Evolutionary conservation across 2,888 invertebrate species (phyloP), one percentile per base, ranked within the genome.

Genomic region (Protodeltote pygarga): DNA sequence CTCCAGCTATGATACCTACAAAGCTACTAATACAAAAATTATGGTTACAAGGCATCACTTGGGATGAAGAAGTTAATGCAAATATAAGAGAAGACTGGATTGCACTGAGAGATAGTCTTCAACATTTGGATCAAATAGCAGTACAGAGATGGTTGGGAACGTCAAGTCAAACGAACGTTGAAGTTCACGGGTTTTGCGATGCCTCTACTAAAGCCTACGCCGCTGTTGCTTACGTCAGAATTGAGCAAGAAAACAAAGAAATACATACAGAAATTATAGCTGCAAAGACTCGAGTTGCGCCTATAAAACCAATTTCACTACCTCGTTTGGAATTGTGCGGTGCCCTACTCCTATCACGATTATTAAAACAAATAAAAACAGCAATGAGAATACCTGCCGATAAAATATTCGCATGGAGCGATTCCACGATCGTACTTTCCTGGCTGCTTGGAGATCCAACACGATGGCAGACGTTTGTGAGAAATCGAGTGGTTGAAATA

Each of bases 281-380:
- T 24, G 50, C 46, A 14, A 51, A 32, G 10, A 31, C 46, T 6
- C 19, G 31, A 21, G 50, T 46, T 10, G 50, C 46, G 2, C 46
- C 46, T 4, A 10, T 46, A 1, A 51, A 46, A 27, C 34, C 38
- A 8, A 10, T 50, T 0, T 45, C 50, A 9, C n/a, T 50, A 0
- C 45, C 50, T 5, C 14, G 50, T 6, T 28, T 50, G 5, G 49
- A 49, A 13, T 23, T 49, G n/a, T 49, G 44, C 5, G 41, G 31
- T 16, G 37, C 49, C 4, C 11, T 50, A 5, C 19, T 50, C 2
- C 20, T 45, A 13, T 40, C 46, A 8, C 11, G 25, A 15, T 19
- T 46, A 10, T 29, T 50, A 0, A 40, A 39, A 20, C 45, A 50
- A 31, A 35, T 50, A 4, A 35, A 13, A 6, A 11, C 5, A 10